These are phyloP conservation scores for Crenichthys baileyi DNA, from an alignment of 2,797 vertebrate genomes.

Conservation along the genomic window DNA sequence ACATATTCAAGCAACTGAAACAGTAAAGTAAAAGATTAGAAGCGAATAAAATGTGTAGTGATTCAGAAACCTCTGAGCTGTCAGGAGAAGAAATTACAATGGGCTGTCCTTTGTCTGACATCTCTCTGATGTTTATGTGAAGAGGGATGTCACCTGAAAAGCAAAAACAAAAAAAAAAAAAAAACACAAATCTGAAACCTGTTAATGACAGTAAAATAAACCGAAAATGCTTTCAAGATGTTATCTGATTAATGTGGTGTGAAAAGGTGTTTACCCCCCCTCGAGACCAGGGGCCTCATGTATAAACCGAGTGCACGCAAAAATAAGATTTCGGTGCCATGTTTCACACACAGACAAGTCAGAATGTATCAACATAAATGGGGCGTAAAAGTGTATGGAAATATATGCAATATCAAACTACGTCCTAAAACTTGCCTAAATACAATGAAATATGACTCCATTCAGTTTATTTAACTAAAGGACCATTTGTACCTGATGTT, in stretches of 20 bases:
- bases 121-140: slow-evolving; percentile 92
- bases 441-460: no score
- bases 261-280: background rate
- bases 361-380: no score
- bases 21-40: background rate
- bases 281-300: background rate
- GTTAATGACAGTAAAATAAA: background rate
- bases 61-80: slow-evolving; percentile 85
- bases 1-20: background rate
- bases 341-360: no score
- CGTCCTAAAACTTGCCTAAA: no score
- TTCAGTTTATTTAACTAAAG: no score
- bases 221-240: background rate
- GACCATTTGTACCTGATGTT: no score
- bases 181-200: background rate
- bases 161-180: background rate
- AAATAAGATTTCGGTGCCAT: no score
- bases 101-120: slow-evolving; percentile 89
- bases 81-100: slow-evolving; percentile 91
- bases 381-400: no score
- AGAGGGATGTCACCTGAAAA: slow-evolving; percentile 91
- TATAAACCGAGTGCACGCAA: no score
- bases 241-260: background rate
- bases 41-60: background rate
- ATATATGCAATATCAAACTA: no score